Percentiles rank a stretch among this genome's conserved stretches.
Conservation (phyloP, 2,113 vertebrate genomes). For the Rostratula benghalensis region DNA sequence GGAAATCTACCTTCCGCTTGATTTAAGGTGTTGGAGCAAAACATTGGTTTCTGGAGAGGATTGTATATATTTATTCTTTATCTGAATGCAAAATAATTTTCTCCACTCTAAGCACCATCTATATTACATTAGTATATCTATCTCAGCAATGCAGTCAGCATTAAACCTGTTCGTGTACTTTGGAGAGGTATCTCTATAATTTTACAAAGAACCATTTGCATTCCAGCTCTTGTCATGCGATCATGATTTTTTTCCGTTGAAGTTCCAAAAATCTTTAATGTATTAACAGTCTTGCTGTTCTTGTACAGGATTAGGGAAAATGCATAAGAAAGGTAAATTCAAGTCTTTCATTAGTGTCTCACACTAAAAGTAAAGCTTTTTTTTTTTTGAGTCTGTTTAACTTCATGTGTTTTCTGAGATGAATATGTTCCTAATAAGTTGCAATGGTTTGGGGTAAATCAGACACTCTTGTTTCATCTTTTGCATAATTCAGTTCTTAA, state of each 20-base stretch:
- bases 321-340: not conserved
- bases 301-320: not conserved
- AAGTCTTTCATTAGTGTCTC: not conserved
- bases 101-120: not conserved
- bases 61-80: conserved; percentile 13
- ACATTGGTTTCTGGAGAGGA: not conserved
- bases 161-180: not conserved
- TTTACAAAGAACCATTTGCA: not conserved
- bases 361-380: not conserved
- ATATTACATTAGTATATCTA: not conserved
- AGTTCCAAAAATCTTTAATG: not conserved
- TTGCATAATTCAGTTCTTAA: not conserved
- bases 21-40: not conserved
- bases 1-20: not conserved
- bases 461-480: not conserved
- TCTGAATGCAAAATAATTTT: not conserved
- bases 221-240: not conserved
- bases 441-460: not conserved
- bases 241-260: not conserved
- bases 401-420: not conserved
- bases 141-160: not conserved
- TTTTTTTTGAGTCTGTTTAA: not conserved
- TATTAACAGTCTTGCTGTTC: not conserved
- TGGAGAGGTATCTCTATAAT: not conserved
- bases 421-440: not conserved